These are phyloP conservation scores for Odontophorus gujanensis DNA, from an alignment of 2,113 vertebrate genomes.

Conservation along the genomic window DNA sequence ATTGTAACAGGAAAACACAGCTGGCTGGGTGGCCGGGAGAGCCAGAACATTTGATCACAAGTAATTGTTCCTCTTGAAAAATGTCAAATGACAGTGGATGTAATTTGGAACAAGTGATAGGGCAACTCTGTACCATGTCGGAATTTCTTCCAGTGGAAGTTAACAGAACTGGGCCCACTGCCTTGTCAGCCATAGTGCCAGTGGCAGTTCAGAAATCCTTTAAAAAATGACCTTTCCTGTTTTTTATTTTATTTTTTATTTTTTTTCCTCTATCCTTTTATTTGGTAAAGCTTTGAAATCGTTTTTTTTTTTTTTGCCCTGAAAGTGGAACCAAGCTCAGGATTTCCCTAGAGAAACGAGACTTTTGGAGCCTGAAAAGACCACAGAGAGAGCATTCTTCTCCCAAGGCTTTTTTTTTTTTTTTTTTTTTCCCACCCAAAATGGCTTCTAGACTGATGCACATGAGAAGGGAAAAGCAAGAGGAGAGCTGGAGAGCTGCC, in stretches of 20 bases:
- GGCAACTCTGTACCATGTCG: neutral
- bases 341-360: neutral
- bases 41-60: neutral
- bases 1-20: neutral
- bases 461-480: constrained; percentile 2
- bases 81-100: neutral
- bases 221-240: neutral
- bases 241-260: neutral
- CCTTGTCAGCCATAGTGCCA: neutral
- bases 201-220: neutral
- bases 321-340: neutral
- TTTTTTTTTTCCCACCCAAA: neutral
- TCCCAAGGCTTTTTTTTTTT: neutral
- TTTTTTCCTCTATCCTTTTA: neutral
- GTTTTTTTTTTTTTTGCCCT: neutral
- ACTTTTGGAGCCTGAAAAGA: constrained; percentile 12
- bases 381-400: neutral
- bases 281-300: neutral
- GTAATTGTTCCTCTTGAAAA: neutral
- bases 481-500: constrained; percentile 23
- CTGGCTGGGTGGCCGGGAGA: neutral
- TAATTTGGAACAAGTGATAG: neutral
- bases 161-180: neutral
- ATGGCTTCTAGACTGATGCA: constrained; percentile 4
- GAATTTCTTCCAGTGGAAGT: neutral